Percentiles rank a stretch among this genome's conserved stretches.
Conservation (phyloP, 2,888 invertebrate species). For the Dolomedes plantarius region DNA sequence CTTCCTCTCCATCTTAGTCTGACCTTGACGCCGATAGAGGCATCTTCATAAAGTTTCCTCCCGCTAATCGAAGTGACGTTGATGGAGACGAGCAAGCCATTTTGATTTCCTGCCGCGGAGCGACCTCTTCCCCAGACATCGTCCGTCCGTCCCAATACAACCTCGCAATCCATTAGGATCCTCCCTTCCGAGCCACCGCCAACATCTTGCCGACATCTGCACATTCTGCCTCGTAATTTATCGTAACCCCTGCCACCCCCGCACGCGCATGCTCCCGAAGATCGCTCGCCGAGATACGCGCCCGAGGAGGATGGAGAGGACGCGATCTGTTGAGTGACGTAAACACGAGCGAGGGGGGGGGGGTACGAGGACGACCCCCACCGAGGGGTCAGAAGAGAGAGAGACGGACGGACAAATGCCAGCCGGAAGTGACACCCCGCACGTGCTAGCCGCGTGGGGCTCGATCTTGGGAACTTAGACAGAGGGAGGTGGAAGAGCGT, state of each 20-base stretch:
- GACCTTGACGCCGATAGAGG: too few relatives aligned
- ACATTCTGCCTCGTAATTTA: neutral
- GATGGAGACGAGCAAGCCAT: neutral
- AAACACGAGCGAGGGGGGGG: neutral
- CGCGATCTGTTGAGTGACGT: neutral
- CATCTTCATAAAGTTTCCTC: too few relatives aligned
- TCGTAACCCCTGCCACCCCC: neutral
- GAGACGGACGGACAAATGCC: slow-evolving; percentile 15
- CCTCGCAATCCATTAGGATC: slow-evolving; percentile 13
- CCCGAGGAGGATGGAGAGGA: neutral
- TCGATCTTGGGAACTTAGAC: neutral
- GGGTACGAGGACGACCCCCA: too few relatives aligned
- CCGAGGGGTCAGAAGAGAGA: neutral
- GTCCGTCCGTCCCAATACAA: neutral
- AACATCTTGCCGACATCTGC: neutral
- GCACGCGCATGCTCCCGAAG: neutral
- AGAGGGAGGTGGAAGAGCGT: slow-evolving; percentile 5
- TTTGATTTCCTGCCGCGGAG: neutral
- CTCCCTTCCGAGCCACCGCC: neutral
- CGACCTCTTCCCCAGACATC: neutral
- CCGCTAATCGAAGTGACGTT: neutral
- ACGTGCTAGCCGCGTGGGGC: slow-evolving; percentile 71
- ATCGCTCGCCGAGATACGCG: neutral
- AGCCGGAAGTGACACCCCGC: slow-evolving; percentile 70
- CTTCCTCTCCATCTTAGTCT: too few relatives aligned